A percentile compares a stretch with the other conserved stretches of the same genome.
phyloP scores from a whole-genome alignment of 2,797 vertebrate genomes.

The Natrix natrix region DNA sequence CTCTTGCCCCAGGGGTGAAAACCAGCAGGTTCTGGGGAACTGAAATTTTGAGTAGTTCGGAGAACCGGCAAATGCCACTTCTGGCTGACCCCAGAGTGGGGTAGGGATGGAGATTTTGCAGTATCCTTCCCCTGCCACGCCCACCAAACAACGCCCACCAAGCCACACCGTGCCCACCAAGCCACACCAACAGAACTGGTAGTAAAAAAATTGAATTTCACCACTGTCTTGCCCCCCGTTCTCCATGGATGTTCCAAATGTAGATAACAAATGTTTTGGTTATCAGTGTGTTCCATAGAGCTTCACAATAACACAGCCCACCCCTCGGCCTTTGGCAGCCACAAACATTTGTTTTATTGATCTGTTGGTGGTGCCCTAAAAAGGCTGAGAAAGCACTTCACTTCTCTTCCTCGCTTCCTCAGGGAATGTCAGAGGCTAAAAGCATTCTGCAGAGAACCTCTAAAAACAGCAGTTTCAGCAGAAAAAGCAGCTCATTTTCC shows the following conservation, averaged over 20 bases:
- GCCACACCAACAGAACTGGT: no score
- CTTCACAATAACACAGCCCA: accelerated
- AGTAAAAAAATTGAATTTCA: no score
- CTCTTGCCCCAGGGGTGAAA: background rate
- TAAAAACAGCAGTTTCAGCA: conserved; percentile 16
- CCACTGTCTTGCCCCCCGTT: background rate
- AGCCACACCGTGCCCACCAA: no score
- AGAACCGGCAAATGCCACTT: no score
- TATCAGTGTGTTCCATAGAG: background rate
- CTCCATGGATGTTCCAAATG: background rate
- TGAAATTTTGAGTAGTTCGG: no score
- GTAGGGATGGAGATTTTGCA: no score
- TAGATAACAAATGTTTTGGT: background rate
- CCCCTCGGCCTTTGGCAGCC: conserved; percentile 1
- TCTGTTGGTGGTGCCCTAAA: conserved; percentile 6
- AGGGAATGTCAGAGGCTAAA: background rate
- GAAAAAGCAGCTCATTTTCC: background rate
- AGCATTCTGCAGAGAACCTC: background rate
- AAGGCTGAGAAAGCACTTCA: conserved; percentile 19
- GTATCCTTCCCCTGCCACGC: no score
- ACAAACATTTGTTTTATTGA: conserved; percentile 24
- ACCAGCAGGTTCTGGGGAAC: no score
- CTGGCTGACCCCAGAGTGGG: no score
- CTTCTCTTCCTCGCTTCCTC: background rate
- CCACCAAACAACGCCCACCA: no score